A percentile compares a stretch with the other conserved stretches of the same genome.
phyloP scores from a whole-genome alignment of 2,888 invertebrate species.

The Baronia brevicornis region DNA sequence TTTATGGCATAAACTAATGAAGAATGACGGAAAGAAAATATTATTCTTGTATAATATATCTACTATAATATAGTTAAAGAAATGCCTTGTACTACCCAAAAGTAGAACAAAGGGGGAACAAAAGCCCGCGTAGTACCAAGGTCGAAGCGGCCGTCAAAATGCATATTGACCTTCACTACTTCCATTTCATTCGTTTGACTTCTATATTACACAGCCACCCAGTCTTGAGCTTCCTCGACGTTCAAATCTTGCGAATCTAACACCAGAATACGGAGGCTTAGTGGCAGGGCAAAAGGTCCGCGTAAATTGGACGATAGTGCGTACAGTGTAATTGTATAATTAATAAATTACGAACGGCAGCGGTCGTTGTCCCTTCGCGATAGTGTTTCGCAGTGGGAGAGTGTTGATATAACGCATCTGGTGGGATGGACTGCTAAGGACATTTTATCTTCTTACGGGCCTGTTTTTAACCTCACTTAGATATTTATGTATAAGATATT shows the following conservation, averaged over 20 bases:
- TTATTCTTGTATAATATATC: too few species aligned
- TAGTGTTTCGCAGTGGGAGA: slow-evolving; percentile 61
- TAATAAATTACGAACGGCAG: slow-evolving; percentile 66
- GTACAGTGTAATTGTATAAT: slow-evolving; percentile 57
- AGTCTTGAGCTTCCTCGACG: slow-evolving; percentile 29
- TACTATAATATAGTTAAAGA: too few species aligned
- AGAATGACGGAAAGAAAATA: too few species aligned
- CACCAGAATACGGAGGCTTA: slow-evolving; percentile 20
- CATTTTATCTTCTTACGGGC: slow-evolving; percentile 42
- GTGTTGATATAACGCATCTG: slow-evolving; percentile 63
- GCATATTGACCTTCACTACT: slow-evolving; percentile 54
- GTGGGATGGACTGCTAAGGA: slow-evolving; percentile 59
- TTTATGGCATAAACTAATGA: too few species aligned
- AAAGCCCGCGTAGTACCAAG: slow-evolving; percentile 22
- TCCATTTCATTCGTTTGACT: slow-evolving; percentile 49
- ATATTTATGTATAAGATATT: too few species aligned
- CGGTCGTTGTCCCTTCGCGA: slow-evolving; percentile 64
- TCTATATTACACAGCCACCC: slow-evolving; percentile 36
- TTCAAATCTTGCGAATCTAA: slow-evolving; percentile 22
- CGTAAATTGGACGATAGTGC: slow-evolving; percentile 42
- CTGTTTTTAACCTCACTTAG: slow-evolving; percentile 26
- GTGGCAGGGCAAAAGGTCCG: slow-evolving; percentile 34
- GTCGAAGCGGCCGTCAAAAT: slow-evolving; percentile 24
- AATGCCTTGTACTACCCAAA: slow-evolving; percentile 1
- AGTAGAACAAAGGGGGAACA: slow-evolving; percentile 16